Base-by-base conservation (phyloP, 2,888 invertebrate genomes). In the Syritta pipiens region DNA sequence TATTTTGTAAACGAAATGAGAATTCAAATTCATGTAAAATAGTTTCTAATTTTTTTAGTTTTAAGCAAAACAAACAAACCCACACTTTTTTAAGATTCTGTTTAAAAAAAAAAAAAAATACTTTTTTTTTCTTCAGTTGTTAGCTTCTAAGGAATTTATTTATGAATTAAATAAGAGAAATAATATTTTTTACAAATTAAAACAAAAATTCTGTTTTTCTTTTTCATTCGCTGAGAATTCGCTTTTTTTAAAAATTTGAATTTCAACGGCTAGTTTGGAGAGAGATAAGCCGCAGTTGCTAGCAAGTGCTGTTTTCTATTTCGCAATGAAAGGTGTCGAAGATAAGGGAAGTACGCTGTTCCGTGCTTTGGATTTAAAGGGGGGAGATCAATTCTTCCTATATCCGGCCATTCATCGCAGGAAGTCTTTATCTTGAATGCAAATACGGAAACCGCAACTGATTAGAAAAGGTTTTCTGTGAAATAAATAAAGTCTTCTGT, bases 31-130 rank as follows among this genome's bases (percentile, higher is more conserved):
- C 19, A 10, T 62, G 32, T 46, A 22, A 32, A 44, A 9, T 46
- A 26, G 12, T 37, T 44, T 10, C 12, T 17, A 14, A 37, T 17
- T 37, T 7, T 37, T 17, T 17, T 14, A 14, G 14, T n/a, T n/a
- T n/a, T n/a, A 72, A 62, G 74, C 60, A 68, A 68, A 74, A 79
- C 60, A 67, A 67, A 65, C 72, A 74, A 74, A 79, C 40, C 74
- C 44, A 49, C n/a, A 24, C 44, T 53, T 28, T 46, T 22, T 24
- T 32, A n/a, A 42, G 22, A 30, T 40, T 46, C 20, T 12, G 19
- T 3, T 24, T 35, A 28, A 19, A 28, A 12, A 32, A 22, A 22
- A 6, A 37, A 46, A 51, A 20, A 46, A 42, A 37, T 67, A 65
- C 46, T 46, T 67, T 76, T 40, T 77, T 40, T 65, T 65, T 65